Evolutionary conservation across 2,888 invertebrate genomes (phyloP).

Genomic region (Villa cingulata): DNA sequence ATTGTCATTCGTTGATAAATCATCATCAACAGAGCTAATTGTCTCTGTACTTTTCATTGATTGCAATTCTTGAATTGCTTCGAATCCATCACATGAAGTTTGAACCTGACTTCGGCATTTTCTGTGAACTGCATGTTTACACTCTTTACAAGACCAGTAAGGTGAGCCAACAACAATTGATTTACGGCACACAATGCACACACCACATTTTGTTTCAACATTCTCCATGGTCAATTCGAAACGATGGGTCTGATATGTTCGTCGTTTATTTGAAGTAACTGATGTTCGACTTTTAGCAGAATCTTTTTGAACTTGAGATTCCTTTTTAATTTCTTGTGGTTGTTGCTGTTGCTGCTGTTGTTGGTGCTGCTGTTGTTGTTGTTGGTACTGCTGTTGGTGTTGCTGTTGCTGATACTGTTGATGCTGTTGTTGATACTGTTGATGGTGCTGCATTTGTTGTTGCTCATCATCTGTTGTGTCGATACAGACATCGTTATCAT

Average conservation of each 20-base stretch:
- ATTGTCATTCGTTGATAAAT: slow-evolving; percentile 7
- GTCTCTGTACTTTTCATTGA: slow-evolving; percentile 5
- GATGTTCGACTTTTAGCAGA: not conserved
- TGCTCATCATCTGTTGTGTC: not conserved
- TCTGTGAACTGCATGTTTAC: slow-evolving; percentile 28
- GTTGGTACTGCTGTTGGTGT: not conserved
- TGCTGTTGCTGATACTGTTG: slow-evolving; percentile 6
- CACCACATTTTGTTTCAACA: slow-evolving; percentile 14
- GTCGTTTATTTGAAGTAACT: not conserved
- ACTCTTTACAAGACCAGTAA: slow-evolving; percentile 33
- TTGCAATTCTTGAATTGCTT: slow-evolving; percentile 7
- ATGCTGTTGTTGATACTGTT: not conserved
- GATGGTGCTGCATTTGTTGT: not conserved
- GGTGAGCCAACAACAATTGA: slow-evolving; percentile 25
- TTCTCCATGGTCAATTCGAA: slow-evolving; percentile 31
- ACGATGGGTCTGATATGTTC: slow-evolving; percentile 22
- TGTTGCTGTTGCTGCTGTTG: not conserved
- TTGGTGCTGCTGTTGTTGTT: not conserved
- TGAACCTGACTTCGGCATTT: slow-evolving; percentile 30
- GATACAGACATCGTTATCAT: not conserved
- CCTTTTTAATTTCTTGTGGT: not conserved
- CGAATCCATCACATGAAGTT: slow-evolving; percentile 21
- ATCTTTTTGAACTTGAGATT: not conserved
- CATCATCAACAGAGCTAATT: not conserved
- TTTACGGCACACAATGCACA: slow-evolving; percentile 26